Conservation (phyloP, 2,888 invertebrate species). For the Oeneis ivallda region DNA sequence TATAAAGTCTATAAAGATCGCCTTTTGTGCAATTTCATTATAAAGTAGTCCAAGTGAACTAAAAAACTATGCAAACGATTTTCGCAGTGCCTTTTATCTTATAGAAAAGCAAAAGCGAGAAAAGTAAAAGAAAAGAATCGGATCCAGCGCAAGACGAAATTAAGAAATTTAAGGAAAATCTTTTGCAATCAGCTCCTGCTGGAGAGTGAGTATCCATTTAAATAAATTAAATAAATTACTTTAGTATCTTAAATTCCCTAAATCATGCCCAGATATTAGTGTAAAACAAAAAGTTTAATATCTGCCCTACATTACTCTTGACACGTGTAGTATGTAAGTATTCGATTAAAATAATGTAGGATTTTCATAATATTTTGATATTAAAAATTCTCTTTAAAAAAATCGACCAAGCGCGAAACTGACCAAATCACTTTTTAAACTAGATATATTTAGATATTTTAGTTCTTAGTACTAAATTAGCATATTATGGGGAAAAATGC, state of each 20-base stretch:
- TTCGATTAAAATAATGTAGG: too few relatives aligned
- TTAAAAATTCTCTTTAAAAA: too few relatives aligned
- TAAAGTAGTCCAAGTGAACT: background rate
- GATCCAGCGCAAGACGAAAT: slow-evolving; percentile 62
- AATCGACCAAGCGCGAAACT: too few relatives aligned
- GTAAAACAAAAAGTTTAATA: too few relatives aligned
- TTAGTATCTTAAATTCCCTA: background rate
- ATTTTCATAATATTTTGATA: too few relatives aligned
- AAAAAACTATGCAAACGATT: background rate
- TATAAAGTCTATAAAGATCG: background rate
- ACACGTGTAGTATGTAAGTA: too few relatives aligned
- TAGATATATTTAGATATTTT: too few relatives aligned
- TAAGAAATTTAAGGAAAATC: slow-evolving; percentile 70
- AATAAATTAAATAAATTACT: background rate
- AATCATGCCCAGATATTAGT: background rate
- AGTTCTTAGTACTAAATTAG: too few relatives aligned
- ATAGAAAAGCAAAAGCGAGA: slow-evolving; percentile 59
- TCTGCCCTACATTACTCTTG: too few relatives aligned
- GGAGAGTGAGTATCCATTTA: slow-evolving; percentile 60
- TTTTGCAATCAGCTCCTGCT: slow-evolving; percentile 60
- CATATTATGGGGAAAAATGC: too few relatives aligned
- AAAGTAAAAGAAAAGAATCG: slow-evolving; percentile 56
- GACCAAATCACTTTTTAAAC: too few relatives aligned
- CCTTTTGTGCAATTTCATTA: background rate
- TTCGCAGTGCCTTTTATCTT: background rate